Base-by-base conservation (phyloP, 2,888 invertebrate genomes). In the Oxystoma pomonae region DNA sequence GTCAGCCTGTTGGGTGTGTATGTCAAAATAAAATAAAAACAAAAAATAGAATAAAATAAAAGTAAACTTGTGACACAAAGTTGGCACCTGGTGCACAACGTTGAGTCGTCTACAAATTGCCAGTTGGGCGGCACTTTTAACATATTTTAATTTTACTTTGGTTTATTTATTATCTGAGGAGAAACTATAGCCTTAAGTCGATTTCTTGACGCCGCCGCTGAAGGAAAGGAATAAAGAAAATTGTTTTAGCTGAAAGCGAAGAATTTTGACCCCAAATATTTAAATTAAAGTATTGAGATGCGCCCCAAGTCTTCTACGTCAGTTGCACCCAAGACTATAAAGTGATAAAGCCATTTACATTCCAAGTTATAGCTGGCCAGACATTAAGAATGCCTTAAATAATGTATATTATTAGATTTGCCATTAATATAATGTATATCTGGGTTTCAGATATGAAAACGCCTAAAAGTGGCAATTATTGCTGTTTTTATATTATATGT, bases 391-490 rank as follows among this genome's bases (percentile, higher is more conserved):
- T 35, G 35, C 12, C 35, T 35, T 35, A 7, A 35, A 35, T 7
- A 35, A 35, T 35, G 35, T 35, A 3, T 35, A 35, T 35, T 35
- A 35, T 35, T 35, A 35, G 35, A 35, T 35, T 35, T 7, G 35
- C 35, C 35, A 35, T 35, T 12, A 12, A 35, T 35, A 35, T 3
- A 35, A 35, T 3, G n/a, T n/a, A 35, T 35, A 35, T 35, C 35
- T 35, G 12, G 35, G 35, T 35, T 35, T 35, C 35, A 35, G 35
- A 35, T 7, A 35, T 35, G 35, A 35, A 35, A 35, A 7, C 3
- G 35, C 5, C 35, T 16, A 9, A 53, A 53, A 53, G 53, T 53
- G n/a, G 19, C n/a, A 53, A 53, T 53, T 53, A 53, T 53, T 53
- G 19, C 53, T 53, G 53, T 53, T 19, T 53, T 53, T 19, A 53